A percentile compares a stretch with the other conserved stretches of the same genome.
phyloP scores from a whole-genome alignment of 2,113 vertebrate genomes.

The Clinocottus analis region DNA sequence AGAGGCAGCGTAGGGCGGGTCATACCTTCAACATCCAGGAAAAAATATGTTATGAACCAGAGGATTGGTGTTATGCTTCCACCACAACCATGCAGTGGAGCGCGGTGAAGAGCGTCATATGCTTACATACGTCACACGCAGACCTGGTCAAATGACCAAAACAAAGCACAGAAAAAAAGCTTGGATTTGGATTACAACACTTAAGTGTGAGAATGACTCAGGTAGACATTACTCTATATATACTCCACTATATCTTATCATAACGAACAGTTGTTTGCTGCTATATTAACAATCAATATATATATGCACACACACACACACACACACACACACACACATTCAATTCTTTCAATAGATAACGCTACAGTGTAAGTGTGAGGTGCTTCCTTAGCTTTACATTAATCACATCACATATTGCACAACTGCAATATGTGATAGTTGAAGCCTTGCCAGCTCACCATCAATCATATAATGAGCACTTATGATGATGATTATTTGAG shows the following conservation, averaged over 20 bases:
- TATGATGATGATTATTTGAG: constrained; percentile 2
- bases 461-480: constrained; percentile 15
- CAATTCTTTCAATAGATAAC: neutral
- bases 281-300: neutral
- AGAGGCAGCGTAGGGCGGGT: no score
- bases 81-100: no score
- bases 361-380: neutral
- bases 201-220: neutral
- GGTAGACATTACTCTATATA: neutral
- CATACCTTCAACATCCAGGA: no score
- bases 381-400: neutral
- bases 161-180: no score
- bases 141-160: no score
- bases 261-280: neutral
- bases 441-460: neutral
- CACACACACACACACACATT: neutral
- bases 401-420: neutral
- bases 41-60: no score
- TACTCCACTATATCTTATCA: neutral
- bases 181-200: no score
- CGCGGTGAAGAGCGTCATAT: no score
- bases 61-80: no score
- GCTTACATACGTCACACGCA: no score
- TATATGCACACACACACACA: no score
- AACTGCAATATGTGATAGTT: neutral